Evolutionary conservation across 2,797 vertebrate species (phyloP), one percentile per base, ranked within the genome.

Genomic region (Graptemys geographica): DNA sequence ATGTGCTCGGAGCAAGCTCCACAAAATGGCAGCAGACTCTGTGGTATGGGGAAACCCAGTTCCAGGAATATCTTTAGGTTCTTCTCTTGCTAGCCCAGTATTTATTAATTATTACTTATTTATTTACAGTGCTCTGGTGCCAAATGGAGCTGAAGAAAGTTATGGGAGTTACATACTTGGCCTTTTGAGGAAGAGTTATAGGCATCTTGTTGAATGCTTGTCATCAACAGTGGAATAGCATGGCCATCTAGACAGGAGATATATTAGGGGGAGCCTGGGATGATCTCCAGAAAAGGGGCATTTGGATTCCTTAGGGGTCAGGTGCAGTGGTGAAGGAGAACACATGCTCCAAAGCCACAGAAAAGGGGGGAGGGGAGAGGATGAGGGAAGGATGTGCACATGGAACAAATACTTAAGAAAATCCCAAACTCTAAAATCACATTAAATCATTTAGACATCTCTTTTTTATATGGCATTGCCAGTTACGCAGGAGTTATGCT

Each of bases 271-370:
- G 93, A 94, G 83, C 4, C 2, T 27, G 52, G 86, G 81, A 84
- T 89, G 79, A 87, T 83, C 83, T 79, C 92, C 88, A 92, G 92
- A 95, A 95, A 83, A 33, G 87, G 74, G 87, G 49, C 80, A 82
- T 85, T 95, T 74, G 74, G 53, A 79, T 88, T 85, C 59, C 53
- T 87, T 11, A n/a, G 65, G 86, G 84, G n/a, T 87, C 47, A 78
- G 31, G 25, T 16, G 44, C 90, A 94, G 86, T 44, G 78, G 57
- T 25, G 49, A 62, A 65, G 57, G 78, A 81, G 10, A 21, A 37
- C 31, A 76, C 81, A 2, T 57, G 37, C 81, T 55, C 92, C 84
- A 72, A 80, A 96, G 84, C 84, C 79, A 53, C 78, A 89, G 86
- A 78, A 33, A 72, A 72, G 10, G 5, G 19, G 81, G 49, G 80